A percentile compares a stretch with the other conserved stretches of the same genome.
Evolutionary conservation across 2,113 vertebrate genomes (phyloP).

Genomic region (Dunckerocampus dactyliophorus): DNA sequence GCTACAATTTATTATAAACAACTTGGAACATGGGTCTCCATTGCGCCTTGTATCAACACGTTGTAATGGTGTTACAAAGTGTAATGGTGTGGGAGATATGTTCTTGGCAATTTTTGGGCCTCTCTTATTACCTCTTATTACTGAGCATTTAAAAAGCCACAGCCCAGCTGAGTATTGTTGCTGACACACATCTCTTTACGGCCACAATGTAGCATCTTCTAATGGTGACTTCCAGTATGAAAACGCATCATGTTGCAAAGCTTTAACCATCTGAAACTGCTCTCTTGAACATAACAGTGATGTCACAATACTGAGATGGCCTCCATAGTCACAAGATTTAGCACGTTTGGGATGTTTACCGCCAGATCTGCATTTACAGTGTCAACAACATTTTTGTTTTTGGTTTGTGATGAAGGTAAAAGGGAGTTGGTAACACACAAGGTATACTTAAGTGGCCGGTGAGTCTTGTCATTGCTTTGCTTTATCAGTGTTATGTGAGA

Average conservation of each 20-base stretch:
- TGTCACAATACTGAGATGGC: neutral
- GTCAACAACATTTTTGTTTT: no score
- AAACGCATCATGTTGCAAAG: neutral
- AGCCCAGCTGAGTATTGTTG: neutral
- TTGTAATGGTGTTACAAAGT: no score
- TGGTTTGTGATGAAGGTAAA: no score
- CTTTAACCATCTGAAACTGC: conserved; percentile 2
- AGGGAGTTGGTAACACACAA: no score
- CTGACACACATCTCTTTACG: neutral
- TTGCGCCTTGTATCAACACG: no score
- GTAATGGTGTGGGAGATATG: neutral
- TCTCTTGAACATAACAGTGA: neutral
- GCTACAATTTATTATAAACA: neutral
- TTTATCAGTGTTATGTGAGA: conserved; percentile 42
- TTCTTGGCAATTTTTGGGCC: neutral
- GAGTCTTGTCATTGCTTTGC: conserved; percentile 36
- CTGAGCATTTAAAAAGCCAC: conserved; percentile 1
- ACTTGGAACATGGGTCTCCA: no score
- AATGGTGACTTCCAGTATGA: neutral
- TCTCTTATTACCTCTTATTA: neutral
- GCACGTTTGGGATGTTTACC: neutral
- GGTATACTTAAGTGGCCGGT: conserved; percentile 39
- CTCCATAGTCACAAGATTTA: no score
- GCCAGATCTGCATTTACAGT: neutral
- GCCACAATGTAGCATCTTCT: neutral